Conservation (phyloP, 2,797 vertebrate species). For the Vultur gryphus region DNA sequence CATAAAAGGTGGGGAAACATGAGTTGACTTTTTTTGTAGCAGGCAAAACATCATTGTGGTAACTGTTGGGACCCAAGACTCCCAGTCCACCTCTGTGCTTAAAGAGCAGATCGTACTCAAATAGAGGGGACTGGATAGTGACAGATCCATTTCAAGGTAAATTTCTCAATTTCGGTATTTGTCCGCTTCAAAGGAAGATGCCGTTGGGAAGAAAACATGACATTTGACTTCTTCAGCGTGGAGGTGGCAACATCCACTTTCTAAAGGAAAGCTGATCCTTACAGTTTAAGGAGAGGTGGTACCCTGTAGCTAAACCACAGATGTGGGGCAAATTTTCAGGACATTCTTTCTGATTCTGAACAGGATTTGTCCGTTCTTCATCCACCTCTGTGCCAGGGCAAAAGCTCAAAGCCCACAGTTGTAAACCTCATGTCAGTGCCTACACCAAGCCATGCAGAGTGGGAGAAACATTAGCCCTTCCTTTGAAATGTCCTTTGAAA, state of each 20-base stretch:
- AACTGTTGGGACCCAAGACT: background rate
- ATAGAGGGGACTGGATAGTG: background rate
- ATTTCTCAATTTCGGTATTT: background rate
- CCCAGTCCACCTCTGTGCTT: too few species aligned
- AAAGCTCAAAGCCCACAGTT: background rate
- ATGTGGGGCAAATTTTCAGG: background rate
- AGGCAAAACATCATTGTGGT: background rate
- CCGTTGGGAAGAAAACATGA: background rate
- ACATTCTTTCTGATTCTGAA: background rate
- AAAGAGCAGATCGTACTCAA: background rate
- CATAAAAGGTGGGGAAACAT: background rate
- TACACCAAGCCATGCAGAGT: background rate
- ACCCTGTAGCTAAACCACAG: background rate
- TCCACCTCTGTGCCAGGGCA: background rate
- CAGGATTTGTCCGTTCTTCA: background rate
- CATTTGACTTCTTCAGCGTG: background rate
- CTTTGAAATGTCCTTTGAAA: background rate
- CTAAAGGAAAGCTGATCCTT: background rate
- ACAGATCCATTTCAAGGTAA: background rate
- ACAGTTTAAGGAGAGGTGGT: background rate
- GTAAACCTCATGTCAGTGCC: background rate
- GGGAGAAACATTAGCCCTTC: background rate
- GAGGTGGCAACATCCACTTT: background rate
- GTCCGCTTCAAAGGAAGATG: background rate
- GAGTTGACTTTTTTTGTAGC: background rate